Evolutionary conservation across 2,888 invertebrate genomes (phyloP).

Genomic region (Idaea biselata): DNA sequence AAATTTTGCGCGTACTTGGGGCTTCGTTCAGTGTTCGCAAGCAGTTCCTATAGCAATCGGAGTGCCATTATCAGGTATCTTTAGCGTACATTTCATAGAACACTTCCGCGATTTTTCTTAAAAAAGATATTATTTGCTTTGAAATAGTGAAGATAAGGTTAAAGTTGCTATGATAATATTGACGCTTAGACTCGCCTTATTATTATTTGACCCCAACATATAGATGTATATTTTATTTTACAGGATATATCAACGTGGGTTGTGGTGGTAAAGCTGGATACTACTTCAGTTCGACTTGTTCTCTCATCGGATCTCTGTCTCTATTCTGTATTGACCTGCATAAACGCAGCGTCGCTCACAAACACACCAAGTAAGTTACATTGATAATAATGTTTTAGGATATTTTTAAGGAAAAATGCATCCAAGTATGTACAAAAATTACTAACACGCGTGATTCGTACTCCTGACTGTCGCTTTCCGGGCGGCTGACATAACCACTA

Average conservation of each 20-base stretch:
- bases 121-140: too few relatives aligned
- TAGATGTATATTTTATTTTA: slow-evolving; percentile 25
- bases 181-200: too few relatives aligned
- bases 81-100: too few relatives aligned
- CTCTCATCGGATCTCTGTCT: slow-evolving; percentile 87
- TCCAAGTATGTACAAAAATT: too few relatives aligned
- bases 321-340: slow-evolving; percentile 91
- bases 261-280: slow-evolving; percentile 90
- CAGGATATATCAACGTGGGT: slow-evolving; percentile 90
- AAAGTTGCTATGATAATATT: too few relatives aligned
- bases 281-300: slow-evolving; percentile 90
- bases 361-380: slow-evolving; percentile 80
- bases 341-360: slow-evolving; percentile 85
- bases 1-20: slow-evolving; percentile 93
- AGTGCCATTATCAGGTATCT: slow-evolving; percentile 88
- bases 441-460: too few relatives aligned
- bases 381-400: background rate
- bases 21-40: slow-evolving; percentile 93
- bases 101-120: too few relatives aligned
- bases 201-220: background rate
- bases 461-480: too few relatives aligned
- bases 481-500: too few relatives aligned
- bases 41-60: slow-evolving; percentile 92
- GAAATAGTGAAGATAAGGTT: too few relatives aligned
- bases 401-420: too few relatives aligned